Percentiles rank a stretch among this genome's conserved stretches.
Conservation (phyloP, 2,113 vertebrate species). For the Hucho hucho region DNA sequence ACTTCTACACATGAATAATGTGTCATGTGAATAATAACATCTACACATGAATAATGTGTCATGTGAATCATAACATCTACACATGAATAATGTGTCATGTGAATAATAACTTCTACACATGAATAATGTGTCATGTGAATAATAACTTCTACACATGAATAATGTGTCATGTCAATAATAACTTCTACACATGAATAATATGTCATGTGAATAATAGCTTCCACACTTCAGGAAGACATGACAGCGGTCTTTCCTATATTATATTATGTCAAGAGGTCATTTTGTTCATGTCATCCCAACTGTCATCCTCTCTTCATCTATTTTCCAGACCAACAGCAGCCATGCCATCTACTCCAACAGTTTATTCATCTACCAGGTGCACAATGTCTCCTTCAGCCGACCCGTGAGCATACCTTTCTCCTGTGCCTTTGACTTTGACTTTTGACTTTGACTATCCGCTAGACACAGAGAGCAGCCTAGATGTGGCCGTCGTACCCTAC, state of each 20-base stretch:
- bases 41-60: too few species aligned
- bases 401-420: constrained; percentile 37
- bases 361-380: constrained; percentile 30
- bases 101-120: too few species aligned
- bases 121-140: too few species aligned
- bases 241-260: not conserved
- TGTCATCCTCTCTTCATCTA: not conserved
- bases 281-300: not conserved
- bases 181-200: too few species aligned
- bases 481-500: constrained; percentile 20
- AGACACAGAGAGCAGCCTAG: constrained; percentile 11
- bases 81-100: too few species aligned
- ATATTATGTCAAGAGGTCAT: not conserved
- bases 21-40: too few species aligned
- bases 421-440: too few species aligned
- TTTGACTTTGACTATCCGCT: too few species aligned
- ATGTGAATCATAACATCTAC: too few species aligned
- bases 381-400: not conserved
- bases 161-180: too few species aligned
- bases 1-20: too few species aligned
- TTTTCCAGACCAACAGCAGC: constrained; percentile 33
- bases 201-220: not conserved
- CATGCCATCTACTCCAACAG: constrained; percentile 35
- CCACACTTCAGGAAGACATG: not conserved
- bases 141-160: too few species aligned